A percentile compares a stretch with the other conserved stretches of the same genome.
These are phyloP conservation scores for Psilopogon haemacephalus DNA, from an alignment of 2,113 vertebrate species.

Conservation along the genomic window DNA sequence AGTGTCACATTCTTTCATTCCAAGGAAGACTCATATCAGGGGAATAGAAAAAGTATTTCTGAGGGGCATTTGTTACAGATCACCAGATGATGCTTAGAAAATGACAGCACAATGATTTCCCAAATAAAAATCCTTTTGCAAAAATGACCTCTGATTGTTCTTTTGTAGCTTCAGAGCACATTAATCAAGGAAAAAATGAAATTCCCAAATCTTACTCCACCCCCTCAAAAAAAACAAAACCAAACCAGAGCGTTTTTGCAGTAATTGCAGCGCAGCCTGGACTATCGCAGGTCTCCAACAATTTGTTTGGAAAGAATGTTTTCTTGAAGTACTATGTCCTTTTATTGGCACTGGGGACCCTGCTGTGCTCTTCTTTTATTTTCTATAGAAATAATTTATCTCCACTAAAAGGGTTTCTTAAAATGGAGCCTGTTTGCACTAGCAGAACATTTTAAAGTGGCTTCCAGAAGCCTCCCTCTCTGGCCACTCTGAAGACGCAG, in stretches of 20 bases:
- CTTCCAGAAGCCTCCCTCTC: neutral
- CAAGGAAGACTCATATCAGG: neutral
- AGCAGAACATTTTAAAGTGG: neutral
- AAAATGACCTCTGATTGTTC: neutral
- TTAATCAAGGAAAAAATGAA: neutral
- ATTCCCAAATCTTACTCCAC: neutral
- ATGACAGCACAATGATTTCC: neutral
- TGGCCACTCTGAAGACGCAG: neutral
- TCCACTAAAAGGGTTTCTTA: neutral
- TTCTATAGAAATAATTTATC: neutral
- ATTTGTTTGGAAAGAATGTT: neutral
- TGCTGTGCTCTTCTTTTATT: neutral
- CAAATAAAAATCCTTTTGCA: neutral
- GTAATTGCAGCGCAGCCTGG: neutral
- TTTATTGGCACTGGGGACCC: neutral
- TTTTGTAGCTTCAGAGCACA: neutral
- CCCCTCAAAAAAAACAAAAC: too few relatives aligned
- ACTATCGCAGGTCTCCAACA: neutral
- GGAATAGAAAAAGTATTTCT: neutral
- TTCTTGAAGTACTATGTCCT: neutral
- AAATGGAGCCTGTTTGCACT: neutral
- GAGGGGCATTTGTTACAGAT: neutral
- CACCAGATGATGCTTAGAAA: neutral
- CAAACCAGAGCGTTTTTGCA: neutral
- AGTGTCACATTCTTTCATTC: neutral